Evolutionary conservation across 2,797 vertebrate species (phyloP), one percentile per base, ranked within the genome.

Genomic region (Lacerta viridis): DNA sequence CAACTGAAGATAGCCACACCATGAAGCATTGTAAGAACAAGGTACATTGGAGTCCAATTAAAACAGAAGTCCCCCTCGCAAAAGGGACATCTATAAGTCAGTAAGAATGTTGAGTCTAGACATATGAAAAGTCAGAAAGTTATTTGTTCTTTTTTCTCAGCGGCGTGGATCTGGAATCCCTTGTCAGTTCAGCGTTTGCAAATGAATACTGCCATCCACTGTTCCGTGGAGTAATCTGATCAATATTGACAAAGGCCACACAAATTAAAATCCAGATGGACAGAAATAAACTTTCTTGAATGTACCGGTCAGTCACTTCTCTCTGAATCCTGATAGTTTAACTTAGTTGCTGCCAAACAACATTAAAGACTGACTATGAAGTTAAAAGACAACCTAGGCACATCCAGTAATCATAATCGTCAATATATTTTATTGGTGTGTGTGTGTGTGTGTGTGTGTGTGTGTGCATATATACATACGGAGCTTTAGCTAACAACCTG

Each of bases 171-270:
- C 39, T 88, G 76, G 25, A 29, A 89, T 89, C 91, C 87, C 85
- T 81, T 84, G 46, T 36, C 64, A 78, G 46, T 8, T 84, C 72
- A 77, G 84, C 41, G 89, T 91, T 43, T 92, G 84, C 39, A 88
- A 95, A 94, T 68, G 85, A 96, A 95, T 93, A 96, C 86, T 96
- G 95, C 94, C 95, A 95, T 95, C 95, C 94, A 93, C 94, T 95
- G 95, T 95, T 94, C 78, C 89, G 90, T 86, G 85, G 68, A 77
- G 55, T 90, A 91, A 95, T 88, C 39, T 41, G 59, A 69, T 79
- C 55, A 61, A 88, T 79, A 50, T 79, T 41, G 66, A 79, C 50
- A 88, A 88, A 78, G 61, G 9, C 46, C 23, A 27, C 7, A 41
- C 83, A 84, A 41, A 85, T 77, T 43, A n/a, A 85, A 76, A 29